Evolutionary conservation across 2,888 invertebrate species (phyloP).

Genomic region (Anodontia alba): DNA sequence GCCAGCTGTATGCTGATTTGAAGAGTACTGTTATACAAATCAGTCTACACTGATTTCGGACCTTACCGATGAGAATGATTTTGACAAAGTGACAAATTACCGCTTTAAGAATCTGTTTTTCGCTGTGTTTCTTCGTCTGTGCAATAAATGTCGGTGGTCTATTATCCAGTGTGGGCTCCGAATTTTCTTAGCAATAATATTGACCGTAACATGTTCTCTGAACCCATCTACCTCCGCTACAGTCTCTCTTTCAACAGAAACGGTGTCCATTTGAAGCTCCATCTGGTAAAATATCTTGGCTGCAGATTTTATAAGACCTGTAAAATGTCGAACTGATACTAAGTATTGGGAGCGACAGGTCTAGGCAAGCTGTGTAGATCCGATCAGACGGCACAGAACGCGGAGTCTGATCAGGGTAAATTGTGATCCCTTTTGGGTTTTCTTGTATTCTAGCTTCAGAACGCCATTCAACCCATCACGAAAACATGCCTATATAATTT

Average conservation of each 20-base stretch:
- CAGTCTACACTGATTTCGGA: too few relatives aligned
- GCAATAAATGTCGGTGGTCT: conserved; percentile 77
- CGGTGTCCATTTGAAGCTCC: conserved; percentile 60
- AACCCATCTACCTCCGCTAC: conserved; percentile 61
- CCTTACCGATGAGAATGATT: too few relatives aligned
- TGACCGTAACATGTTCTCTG: conserved; percentile 71
- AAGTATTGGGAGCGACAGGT: not conserved
- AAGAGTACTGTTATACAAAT: too few relatives aligned
- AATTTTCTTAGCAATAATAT: conserved; percentile 66
- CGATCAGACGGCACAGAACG: too few relatives aligned
- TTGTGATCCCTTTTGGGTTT: too few relatives aligned
- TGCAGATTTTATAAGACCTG: conserved; percentile 69
- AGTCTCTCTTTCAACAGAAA: conserved; percentile 60
- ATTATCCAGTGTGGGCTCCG: conserved; percentile 45
- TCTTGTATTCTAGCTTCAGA: too few relatives aligned
- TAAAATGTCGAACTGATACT: not conserved
- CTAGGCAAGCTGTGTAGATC: too few relatives aligned
- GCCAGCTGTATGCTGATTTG: too few relatives aligned
- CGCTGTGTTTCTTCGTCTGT: conserved; percentile 77
- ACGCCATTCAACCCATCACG: too few relatives aligned
- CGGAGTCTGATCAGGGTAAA: too few relatives aligned
- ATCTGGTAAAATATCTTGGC: conserved; percentile 69
- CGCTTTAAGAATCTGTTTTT: conserved; percentile 73
- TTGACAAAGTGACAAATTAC: conserved; percentile 45
- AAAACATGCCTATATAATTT: too few relatives aligned